phyloP scores from a whole-genome alignment of 2,888 invertebrate genomes.

The Drosophila macrospina region DNA sequence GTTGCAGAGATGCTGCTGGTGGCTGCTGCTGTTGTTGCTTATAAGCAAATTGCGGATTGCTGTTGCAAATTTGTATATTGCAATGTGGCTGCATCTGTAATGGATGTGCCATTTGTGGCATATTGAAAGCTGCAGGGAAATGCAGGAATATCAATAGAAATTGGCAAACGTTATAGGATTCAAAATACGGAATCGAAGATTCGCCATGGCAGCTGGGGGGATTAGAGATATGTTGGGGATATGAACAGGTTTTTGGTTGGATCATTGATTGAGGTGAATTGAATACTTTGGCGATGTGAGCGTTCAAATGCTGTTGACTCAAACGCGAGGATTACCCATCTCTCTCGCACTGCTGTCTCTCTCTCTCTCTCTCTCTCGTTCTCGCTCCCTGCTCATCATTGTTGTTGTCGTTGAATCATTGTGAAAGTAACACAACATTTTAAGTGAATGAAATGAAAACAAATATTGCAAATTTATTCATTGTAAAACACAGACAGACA shows the following conservation, averaged over 20 bases:
- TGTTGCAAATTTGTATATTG: conserved; percentile 65
- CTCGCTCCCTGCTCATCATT: too few relatives aligned
- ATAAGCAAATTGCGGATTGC: conserved; percentile 63
- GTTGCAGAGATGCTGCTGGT: conserved; percentile 3
- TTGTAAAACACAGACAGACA: conserved; percentile 43
- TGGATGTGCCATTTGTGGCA: conserved; percentile 77
- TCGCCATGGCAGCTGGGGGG: conserved; percentile 18
- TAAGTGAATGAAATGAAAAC: conserved; percentile 77
- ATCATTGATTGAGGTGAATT: conserved; percentile 22
- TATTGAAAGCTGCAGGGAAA: conserved; percentile 48
- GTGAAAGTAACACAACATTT: conserved; percentile 62
- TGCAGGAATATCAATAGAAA: conserved; percentile 51
- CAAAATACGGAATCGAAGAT: conserved; percentile 15
- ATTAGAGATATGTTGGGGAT: conserved; percentile 3
- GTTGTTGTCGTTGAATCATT: conserved; percentile 27
- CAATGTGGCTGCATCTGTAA: conserved; percentile 68
- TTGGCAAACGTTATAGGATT: conserved; percentile 13
- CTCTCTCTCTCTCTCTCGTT: too few relatives aligned
- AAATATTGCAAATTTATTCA: conserved; percentile 78
- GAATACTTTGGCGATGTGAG: conserved; percentile 23
- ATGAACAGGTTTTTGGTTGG: conserved; percentile 33
- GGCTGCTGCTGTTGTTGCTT: conserved; percentile 43
- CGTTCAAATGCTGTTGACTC: neutral
- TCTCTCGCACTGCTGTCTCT: too few relatives aligned
- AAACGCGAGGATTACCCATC: too few relatives aligned